Conservation (phyloP, 2,888 invertebrate species). For the Dryomyza anilis region DNA sequence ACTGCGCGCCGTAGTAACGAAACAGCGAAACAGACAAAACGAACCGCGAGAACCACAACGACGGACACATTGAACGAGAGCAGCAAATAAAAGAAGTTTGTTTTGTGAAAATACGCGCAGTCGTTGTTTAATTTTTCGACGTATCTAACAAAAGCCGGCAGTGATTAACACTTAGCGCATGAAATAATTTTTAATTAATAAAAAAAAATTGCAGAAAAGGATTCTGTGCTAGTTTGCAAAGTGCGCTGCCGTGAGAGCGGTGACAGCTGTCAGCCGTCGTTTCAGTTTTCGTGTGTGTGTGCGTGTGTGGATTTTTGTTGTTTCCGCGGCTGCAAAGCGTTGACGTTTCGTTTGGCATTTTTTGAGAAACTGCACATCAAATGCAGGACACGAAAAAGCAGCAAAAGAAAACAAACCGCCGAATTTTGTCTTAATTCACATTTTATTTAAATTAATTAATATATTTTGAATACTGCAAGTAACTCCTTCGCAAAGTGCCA, state of each 20-base stretch:
- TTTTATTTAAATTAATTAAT: slow-evolving; percentile 15
- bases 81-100: slow-evolving; percentile 46
- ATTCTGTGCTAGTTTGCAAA: slow-evolving; percentile 19
- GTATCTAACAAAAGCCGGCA: slow-evolving; percentile 31
- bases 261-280: slow-evolving; percentile 44
- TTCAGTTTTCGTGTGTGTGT: slow-evolving; percentile 22
- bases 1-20: slow-evolving; percentile 12
- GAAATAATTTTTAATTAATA: neutral
- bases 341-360: slow-evolving; percentile 27
- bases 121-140: slow-evolving; percentile 48
- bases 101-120: slow-evolving; percentile 44
- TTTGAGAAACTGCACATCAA: neutral
- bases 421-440: slow-evolving; percentile 10
- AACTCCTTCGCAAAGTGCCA: slow-evolving; percentile 1
- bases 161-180: neutral
- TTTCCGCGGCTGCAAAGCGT: slow-evolving; percentile 10
- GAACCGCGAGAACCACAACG: slow-evolving; percentile 6
- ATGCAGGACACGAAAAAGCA: slow-evolving; percentile 26
- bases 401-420: slow-evolving; percentile 29
- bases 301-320: slow-evolving; percentile 26
- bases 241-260: slow-evolving; percentile 38
- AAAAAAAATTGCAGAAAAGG: slow-evolving; percentile 4
- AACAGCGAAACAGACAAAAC: slow-evolving; percentile 6
- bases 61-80: slow-evolving; percentile 8
- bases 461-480: neutral